Evolutionary conservation across 2,797 vertebrate species (phyloP).

Genomic region (Octomys mimax): DNA sequence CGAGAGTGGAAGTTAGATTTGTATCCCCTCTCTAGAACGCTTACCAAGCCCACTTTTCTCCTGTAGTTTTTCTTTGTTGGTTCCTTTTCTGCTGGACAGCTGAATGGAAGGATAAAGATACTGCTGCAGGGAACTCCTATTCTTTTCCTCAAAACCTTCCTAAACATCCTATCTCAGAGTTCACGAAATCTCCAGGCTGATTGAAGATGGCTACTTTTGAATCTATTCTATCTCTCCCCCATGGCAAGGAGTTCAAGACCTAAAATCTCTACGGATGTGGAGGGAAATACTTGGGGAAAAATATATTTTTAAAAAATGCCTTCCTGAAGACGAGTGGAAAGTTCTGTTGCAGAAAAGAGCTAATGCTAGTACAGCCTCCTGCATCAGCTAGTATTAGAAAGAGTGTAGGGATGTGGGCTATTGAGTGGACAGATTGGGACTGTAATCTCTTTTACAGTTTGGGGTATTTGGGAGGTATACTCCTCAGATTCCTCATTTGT

Average conservation of each 20-base stretch:
- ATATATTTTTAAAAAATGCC: background rate
- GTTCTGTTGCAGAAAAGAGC: background rate
- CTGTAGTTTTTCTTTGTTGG: background rate
- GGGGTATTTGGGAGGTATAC: background rate
- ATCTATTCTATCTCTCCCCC: background rate
- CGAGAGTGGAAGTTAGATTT: too few species aligned
- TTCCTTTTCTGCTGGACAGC: background rate
- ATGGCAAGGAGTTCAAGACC: background rate
- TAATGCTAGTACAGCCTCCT: background rate
- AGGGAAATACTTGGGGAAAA: background rate
- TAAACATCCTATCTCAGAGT: background rate
- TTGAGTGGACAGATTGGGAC: background rate
- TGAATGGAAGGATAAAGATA: background rate
- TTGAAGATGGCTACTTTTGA: background rate
- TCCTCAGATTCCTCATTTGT: background rate
- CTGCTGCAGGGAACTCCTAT: background rate
- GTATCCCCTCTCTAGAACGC: too few species aligned
- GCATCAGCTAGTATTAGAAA: background rate
- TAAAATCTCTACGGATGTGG: background rate
- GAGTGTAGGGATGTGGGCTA: rapidly evolving
- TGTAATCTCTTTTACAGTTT: background rate
- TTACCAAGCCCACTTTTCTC: background rate
- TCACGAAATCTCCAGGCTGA: background rate
- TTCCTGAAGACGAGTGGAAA: background rate
- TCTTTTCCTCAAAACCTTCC: background rate